Evolutionary conservation across 2,113 vertebrate species (phyloP), one percentile per base, ranked within the genome.

Genomic region (Eupsittula cactorum): DNA sequence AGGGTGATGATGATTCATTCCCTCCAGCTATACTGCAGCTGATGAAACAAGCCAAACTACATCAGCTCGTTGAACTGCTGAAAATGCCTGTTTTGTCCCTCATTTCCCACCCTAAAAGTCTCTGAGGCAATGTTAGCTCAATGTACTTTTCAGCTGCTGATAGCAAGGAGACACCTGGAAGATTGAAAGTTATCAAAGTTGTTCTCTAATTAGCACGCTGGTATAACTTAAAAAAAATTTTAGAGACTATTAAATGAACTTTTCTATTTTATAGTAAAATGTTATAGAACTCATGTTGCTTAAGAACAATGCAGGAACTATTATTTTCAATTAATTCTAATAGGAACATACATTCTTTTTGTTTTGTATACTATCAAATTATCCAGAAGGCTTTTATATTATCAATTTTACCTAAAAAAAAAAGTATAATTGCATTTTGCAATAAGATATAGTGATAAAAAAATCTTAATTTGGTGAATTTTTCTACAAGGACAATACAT

Each of bases 371-470:
- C 65, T 86, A 67, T 88, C 3, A 27, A 81, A 93, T 60, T 88
- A 81, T 64, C 35, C 42, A 68, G 55, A 86, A 62, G 21, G 9
- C 50, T 96, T 95, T 78, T 55, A 53, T 68, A 78, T 88, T 91
- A 41, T 65, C 94, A 93, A 82, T 90, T 90, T 71, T 84, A 90
- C 35, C 28, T 94, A 69, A 90, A 94, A 35, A 44, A 44, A 42
- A 41, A 39, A 39, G 35, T 35, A 35, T 35, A 35, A 35, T 93
- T 90, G 74, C 46, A 85, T 87, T 94, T 92, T 95, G 63, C 18
- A 95, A 64, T 94, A 89, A 95, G 80, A 79, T 87, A 62, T 27
- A 87, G 18, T 1, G 2, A 91, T 95, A 82, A 88, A 39, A 39
- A 92, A 63, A 55, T 60, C 50, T 92, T 86, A 91, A 91, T 93